phyloP scores from a whole-genome alignment of 2,113 vertebrate species.

The Dendropsophus ebraccatus region DNA sequence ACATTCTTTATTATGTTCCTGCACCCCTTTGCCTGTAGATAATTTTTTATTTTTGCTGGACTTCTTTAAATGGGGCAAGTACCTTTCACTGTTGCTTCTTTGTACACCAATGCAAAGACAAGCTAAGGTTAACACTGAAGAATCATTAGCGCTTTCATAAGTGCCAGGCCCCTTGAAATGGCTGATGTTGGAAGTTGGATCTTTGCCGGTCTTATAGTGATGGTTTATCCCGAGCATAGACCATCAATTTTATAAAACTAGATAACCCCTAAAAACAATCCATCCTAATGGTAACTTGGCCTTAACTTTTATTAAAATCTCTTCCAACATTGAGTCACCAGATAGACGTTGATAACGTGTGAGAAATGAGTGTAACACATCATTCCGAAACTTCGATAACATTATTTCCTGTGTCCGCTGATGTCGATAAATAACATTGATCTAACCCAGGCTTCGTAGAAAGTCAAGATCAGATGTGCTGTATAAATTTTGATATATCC shows the following conservation, averaged over 20 bases:
- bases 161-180: no score
- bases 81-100: no score
- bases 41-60: no score
- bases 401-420: not conserved
- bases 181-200: no score
- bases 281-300: not conserved
- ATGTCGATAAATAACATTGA: slow-evolving; percentile 28
- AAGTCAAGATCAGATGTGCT: slow-evolving; percentile 32
- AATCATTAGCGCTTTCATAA: no score
- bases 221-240: no score
- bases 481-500: slow-evolving; percentile 32
- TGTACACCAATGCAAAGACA: no score
- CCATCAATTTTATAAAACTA: not conserved
- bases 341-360: not conserved
- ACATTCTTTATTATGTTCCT: no score
- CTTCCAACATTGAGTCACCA: not conserved
- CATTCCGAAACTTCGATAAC: slow-evolving; percentile 9
- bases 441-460: not conserved
- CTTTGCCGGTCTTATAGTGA: no score
- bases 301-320: not conserved
- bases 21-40: no score
- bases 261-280: not conserved
- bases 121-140: no score
- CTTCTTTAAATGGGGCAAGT: no score
- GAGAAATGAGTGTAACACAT: not conserved